Percentiles rank a stretch among this genome's conserved stretches.
Conservation (phyloP, 2,113 vertebrate species). For the Calyptommatus sinebrachiatus region DNA sequence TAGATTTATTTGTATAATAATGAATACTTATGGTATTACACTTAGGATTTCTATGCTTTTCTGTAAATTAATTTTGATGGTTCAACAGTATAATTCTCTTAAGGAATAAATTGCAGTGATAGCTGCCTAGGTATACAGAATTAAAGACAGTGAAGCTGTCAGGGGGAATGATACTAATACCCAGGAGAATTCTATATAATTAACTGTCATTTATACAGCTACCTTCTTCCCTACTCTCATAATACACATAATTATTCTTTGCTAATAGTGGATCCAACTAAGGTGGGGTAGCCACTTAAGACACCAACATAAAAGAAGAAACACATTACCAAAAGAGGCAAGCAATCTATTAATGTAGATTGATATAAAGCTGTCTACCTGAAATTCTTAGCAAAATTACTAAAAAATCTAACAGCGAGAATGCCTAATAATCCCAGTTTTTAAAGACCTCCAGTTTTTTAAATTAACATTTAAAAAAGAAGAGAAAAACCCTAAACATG, state of each 20-base stretch:
- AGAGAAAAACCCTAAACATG: too few species aligned
- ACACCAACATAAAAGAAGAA: not conserved
- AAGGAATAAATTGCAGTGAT: conserved; percentile 41
- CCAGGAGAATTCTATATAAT: conserved; percentile 61
- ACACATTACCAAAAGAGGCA: not conserved
- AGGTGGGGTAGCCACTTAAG: not conserved
- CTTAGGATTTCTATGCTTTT: conserved; percentile 56
- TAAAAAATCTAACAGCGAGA: too few species aligned
- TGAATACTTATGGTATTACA: conserved; percentile 43
- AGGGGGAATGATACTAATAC: conserved; percentile 57
- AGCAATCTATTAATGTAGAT: too few species aligned
- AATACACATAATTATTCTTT: conserved; percentile 59
- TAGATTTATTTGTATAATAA: conserved; percentile 56
- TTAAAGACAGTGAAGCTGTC: conserved; percentile 47
- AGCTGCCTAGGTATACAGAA: conserved; percentile 34
- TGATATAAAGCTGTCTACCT: too few species aligned
- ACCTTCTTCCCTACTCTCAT: conserved; percentile 56
- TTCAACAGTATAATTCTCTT: conserved; percentile 53
- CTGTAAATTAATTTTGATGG: conserved; percentile 51
- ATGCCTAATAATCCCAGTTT: too few species aligned
- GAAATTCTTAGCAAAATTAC: too few species aligned
- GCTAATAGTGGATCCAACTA: conserved; percentile 48
- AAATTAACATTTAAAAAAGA: too few species aligned
- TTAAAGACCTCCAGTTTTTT: too few species aligned
- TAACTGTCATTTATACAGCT: conserved; percentile 65